Evolutionary conservation across 2,888 invertebrate genomes (phyloP).

Genomic region (Rotaria socialis): DNA sequence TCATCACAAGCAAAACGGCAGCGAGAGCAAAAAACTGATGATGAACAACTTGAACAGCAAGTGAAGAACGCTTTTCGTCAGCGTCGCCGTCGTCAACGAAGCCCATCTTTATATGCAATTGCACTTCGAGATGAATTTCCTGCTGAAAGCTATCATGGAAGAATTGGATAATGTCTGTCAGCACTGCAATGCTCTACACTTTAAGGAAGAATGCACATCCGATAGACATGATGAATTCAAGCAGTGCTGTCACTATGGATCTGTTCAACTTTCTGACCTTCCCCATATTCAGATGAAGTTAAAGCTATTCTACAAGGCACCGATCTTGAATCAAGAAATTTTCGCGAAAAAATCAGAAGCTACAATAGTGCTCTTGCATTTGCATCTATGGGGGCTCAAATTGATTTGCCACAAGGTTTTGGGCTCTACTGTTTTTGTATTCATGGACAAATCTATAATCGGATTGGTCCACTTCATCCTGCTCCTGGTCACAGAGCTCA

Average conservation of each 20-base stretch:
- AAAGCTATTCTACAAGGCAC: neutral
- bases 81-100: neutral
- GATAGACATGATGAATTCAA: neutral
- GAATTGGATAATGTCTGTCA: slow-evolving; percentile 3
- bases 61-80: neutral
- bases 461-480: slow-evolving; percentile 47
- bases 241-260: slow-evolving; percentile 4
- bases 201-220: neutral
- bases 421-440: slow-evolving; percentile 48
- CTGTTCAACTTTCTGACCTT: neutral
- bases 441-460: slow-evolving; percentile 50
- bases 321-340: slow-evolving; percentile 45
- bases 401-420: slow-evolving; percentile 11
- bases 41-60: too few species aligned
- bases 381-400: slow-evolving; percentile 48
- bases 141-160: slow-evolving; percentile 18
- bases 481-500: slow-evolving; percentile 7
- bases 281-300: neutral
- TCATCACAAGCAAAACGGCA: too few species aligned
- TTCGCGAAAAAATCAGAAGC: slow-evolving; percentile 47
- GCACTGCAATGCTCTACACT: slow-evolving; percentile 10
- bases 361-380: slow-evolving; percentile 49
- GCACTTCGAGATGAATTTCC: slow-evolving; percentile 17
- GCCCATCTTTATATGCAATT: neutral
- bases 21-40: too few species aligned